Conservation (phyloP, 1,140 invertebrate species). For the Achatina immaculata region DNA sequence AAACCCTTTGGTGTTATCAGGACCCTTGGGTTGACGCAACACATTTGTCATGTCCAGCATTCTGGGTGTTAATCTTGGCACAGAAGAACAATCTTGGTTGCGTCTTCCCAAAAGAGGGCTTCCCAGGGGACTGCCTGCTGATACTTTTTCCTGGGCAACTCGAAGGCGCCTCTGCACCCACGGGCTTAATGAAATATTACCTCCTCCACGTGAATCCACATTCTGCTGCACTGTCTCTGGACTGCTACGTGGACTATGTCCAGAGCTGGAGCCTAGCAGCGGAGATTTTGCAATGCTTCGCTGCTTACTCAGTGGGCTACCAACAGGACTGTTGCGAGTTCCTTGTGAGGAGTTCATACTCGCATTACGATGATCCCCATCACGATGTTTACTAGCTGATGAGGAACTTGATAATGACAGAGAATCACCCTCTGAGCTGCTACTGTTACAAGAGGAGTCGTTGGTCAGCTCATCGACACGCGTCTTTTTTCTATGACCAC, state of each 20-base stretch:
- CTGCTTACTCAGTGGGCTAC: constrained; percentile 58
- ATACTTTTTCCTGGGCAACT: constrained; percentile 60
- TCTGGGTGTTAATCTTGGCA: constrained; percentile 40
- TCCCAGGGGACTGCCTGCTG: constrained; percentile 52
- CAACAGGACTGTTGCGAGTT: constrained; percentile 61
- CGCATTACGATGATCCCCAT: constrained; percentile 52
- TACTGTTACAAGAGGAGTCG: constrained; percentile 63
- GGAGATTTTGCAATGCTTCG: constrained; percentile 62
- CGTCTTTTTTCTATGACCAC: constrained; percentile 60
- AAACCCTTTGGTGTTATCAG: constrained; percentile 87
- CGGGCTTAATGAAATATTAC: constrained; percentile 67
- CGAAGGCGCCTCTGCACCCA: constrained; percentile 73
- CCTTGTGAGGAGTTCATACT: constrained; percentile 50
- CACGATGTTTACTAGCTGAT: constrained; percentile 11
- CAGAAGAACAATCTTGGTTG: constrained; percentile 44
- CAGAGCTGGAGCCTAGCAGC: constrained; percentile 49
- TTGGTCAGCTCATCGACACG: constrained; percentile 59
- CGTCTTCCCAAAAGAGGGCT: constrained; percentile 55
- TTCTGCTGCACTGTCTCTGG: constrained; percentile 59
- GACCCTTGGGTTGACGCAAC: constrained; percentile 84
- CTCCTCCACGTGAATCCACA: constrained; percentile 51
- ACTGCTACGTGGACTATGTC: constrained; percentile 64
- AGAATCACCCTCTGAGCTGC: constrained; percentile 64
- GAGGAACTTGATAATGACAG: constrained; percentile 15
- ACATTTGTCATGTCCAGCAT: constrained; percentile 75